Conservation (phyloP, 2,888 invertebrate genomes). For the Diogma glabrata region DNA sequence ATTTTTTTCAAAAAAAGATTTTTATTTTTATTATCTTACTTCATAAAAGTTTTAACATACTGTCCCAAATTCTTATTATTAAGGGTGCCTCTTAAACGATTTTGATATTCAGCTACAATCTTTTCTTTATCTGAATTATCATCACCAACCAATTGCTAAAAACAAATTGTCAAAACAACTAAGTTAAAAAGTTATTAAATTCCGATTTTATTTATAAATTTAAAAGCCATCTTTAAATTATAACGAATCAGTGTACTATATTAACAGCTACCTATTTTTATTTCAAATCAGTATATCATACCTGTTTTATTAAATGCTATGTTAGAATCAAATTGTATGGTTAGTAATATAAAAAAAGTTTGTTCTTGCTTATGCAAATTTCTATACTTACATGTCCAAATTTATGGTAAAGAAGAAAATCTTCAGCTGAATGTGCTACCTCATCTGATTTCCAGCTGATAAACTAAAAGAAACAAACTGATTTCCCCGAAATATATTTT, state of each 20-base stretch:
- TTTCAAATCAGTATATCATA: too few species aligned
- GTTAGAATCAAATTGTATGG: constrained; percentile 7
- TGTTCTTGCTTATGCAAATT: too few species aligned
- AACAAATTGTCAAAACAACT: background rate
- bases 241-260: too few species aligned
- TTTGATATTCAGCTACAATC: constrained; percentile 63
- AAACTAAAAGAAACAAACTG: constrained; percentile 52
- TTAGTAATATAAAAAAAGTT: background rate
- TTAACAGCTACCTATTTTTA: too few species aligned
- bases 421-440: constrained; percentile 78
- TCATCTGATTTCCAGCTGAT: constrained; percentile 73
- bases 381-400: constrained; percentile 86
- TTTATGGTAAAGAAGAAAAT: constrained; percentile 79
- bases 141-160: constrained; percentile 46
- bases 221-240: too few species aligned
- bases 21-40: constrained; percentile 41
- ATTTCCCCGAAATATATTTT: background rate
- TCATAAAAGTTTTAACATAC: constrained; percentile 72
- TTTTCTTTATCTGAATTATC: constrained; percentile 55
- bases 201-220: too few species aligned
- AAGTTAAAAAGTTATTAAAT: too few species aligned
- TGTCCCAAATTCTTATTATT: constrained; percentile 72
- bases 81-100: constrained; percentile 58
- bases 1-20: constrained; percentile 7
- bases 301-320: constrained; percentile 8